Evolutionary conservation across 2,888 invertebrate species (phyloP), one percentile per base, ranked within the genome.

Genomic region (Heliconius ethilla): DNA sequence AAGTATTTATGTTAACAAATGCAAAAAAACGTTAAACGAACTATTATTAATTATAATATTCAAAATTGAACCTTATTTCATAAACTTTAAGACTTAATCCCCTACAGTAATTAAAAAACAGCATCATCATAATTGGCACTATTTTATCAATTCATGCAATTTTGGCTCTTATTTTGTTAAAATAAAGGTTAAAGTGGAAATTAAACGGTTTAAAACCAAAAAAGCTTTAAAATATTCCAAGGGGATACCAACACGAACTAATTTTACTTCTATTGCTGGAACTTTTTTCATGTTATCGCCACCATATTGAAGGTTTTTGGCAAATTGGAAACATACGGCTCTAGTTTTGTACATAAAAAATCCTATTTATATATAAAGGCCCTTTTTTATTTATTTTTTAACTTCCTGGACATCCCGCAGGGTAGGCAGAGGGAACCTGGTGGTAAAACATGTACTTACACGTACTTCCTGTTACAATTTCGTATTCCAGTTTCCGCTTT

Each of bases 271-370:
- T 79, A 81, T 82, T 77, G 70, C 70, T 77, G 63, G 75, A 77
- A 75, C 66, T 78, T 82, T 79, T 65, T 77, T 79, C 81, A 82
- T 82, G 78, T 77, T 82, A 81, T 82, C 82, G 70, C 79, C 75
- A 78, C 75, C 27, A 77, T 79, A 82, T 81, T 73, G 65, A 72
- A 77, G 70, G 76, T 82, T 80, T 80, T 81, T 78, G 76, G 78
- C 79, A n/a, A 62, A 37, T 76, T 70, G 83, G 3, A 79, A 83
- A 87, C 79, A 87, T 83, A 90, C 85, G 83, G 83, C 69, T 11
- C 3, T 0, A 2, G 29, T 82, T 78, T 84, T 11, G 2, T 51
- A 51, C 7, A 18, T 51, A 18, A 51, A 7, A 18, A 6, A 18
- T 51, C 51, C 7, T 51, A 51, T 59, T 59, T 3, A 59, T n/a